Conservation (phyloP, 2,888 invertebrate species). For the Caenorhabditis doughertyi region DNA sequence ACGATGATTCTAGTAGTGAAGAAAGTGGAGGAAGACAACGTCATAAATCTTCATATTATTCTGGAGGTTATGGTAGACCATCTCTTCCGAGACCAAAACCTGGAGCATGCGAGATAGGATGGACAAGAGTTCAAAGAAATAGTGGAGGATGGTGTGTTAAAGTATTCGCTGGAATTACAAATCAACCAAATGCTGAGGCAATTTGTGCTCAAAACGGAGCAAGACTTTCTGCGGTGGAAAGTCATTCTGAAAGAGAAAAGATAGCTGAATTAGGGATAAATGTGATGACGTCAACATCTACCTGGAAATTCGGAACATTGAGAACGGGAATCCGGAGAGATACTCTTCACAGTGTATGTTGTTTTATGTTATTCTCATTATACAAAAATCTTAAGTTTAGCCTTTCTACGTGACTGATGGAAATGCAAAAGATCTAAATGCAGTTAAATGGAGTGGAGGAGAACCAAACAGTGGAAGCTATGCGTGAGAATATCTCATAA, state of each 20-base stretch:
- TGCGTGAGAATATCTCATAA: not conserved
- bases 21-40: not conserved
- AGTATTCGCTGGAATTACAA: slow-evolving; percentile 25
- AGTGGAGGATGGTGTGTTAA: slow-evolving; percentile 43
- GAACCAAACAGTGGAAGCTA: slow-evolving; percentile 28
- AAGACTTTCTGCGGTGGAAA: slow-evolving; percentile 15
- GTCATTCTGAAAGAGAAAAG: slow-evolving; percentile 4
- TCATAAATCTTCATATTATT: slow-evolving; percentile 12
- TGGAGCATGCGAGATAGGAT: slow-evolving; percentile 4
- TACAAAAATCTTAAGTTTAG: not conserved
- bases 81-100: not conserved
- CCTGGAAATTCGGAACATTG: slow-evolving; percentile 35
- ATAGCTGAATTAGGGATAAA: slow-evolving; percentile 18
- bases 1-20: not conserved
- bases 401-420: slow-evolving; percentile 13
- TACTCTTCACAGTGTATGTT: slow-evolving; percentile 23
- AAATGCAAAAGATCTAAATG: slow-evolving; percentile 19
- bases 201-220: slow-evolving; percentile 28
- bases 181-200: slow-evolving; percentile 22
- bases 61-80: not conserved
- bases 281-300: slow-evolving; percentile 20
- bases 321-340: slow-evolving; percentile 19
- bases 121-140: slow-evolving; percentile 12
- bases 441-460: slow-evolving; percentile 25
- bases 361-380: not conserved